Percentiles rank a stretch among this genome's conserved stretches.
phyloP scores from a whole-genome alignment of 1,140 invertebrate genomes.

The Hyphantria cunea region DNA sequence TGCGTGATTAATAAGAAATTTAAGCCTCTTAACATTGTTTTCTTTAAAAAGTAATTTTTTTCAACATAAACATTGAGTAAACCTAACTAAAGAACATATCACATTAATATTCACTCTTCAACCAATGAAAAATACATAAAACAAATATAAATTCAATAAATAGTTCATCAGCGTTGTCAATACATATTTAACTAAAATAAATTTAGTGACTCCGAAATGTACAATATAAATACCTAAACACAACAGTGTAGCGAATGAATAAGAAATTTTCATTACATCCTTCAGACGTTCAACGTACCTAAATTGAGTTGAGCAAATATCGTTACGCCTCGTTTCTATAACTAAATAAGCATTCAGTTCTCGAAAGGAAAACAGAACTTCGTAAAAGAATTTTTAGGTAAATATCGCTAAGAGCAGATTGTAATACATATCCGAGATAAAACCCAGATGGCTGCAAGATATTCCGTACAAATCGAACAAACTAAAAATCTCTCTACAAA shows the following conservation, averaged over 20 bases:
- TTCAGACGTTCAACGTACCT: constrained; percentile 36
- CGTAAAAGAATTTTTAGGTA: constrained; percentile 29
- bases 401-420: constrained; percentile 38
- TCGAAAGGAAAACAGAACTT: constrained; percentile 40
- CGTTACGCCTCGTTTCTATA: constrained; percentile 33
- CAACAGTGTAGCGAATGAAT: not conserved
- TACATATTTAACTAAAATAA: not conserved
- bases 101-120: too few species aligned
- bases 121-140: too few species aligned
- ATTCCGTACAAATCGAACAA: constrained; percentile 30
- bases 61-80: too few species aligned
- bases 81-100: too few species aligned
- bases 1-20: too few species aligned
- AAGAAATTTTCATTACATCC: constrained; percentile 28
- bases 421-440: constrained; percentile 36
- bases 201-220: not conserved
- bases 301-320: constrained; percentile 37
- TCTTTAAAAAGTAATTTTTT: too few species aligned
- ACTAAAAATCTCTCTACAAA: constrained; percentile 16
- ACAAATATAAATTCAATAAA: too few species aligned
- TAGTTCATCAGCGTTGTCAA: too few species aligned
- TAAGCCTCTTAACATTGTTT: too few species aligned
- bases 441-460: constrained; percentile 35
- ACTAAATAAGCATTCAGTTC: constrained; percentile 38
- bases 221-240: not conserved